phyloP scores from a whole-genome alignment of 1,140 invertebrate species.

The Semibalanus balanoides region DNA sequence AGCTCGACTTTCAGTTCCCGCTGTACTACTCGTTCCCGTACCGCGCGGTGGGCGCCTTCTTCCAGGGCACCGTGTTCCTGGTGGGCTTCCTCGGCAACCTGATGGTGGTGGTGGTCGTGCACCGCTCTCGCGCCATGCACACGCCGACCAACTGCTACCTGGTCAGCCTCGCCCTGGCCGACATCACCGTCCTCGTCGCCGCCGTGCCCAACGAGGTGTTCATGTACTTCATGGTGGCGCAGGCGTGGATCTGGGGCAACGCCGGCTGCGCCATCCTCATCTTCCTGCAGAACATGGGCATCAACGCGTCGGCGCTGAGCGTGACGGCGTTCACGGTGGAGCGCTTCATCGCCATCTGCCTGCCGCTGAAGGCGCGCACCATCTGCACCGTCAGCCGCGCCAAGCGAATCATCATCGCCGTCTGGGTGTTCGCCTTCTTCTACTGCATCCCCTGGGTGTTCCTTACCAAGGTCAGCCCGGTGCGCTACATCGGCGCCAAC shows the following conservation, averaged over 20 bases:
- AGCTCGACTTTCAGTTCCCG: not conserved
- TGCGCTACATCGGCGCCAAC: conserved; percentile 30
- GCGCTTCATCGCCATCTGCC: conserved; percentile 43
- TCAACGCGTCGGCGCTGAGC: conserved; percentile 48
- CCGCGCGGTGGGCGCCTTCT: conserved; percentile 39
- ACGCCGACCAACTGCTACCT: conserved; percentile 49
- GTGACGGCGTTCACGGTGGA: conserved; percentile 54
- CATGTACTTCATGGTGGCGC: conserved; percentile 40
- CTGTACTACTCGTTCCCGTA: conserved; percentile 37
- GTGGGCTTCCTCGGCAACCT: conserved; percentile 42
- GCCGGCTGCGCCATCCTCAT: conserved; percentile 43
- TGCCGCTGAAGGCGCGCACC: conserved; percentile 41
- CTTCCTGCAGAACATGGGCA: conserved; percentile 49
- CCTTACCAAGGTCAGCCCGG: conserved; percentile 30
- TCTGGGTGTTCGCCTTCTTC: conserved; percentile 41
- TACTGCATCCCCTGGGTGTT: conserved; percentile 41
- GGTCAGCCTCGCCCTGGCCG: conserved; percentile 43
- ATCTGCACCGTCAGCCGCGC: conserved; percentile 41
- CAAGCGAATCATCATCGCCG: conserved; percentile 38
- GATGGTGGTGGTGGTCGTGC: conserved; percentile 40
- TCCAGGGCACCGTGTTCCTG: conserved; percentile 40
- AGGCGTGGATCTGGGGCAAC: conserved; percentile 44
- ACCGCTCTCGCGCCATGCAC: conserved; percentile 33
- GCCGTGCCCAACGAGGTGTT: conserved; percentile 44
- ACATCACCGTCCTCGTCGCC: conserved; percentile 41